Evolutionary conservation across 2,797 vertebrate genomes (phyloP), one percentile per base, ranked within the genome.

Genomic region (Phylloscopus collybita): DNA sequence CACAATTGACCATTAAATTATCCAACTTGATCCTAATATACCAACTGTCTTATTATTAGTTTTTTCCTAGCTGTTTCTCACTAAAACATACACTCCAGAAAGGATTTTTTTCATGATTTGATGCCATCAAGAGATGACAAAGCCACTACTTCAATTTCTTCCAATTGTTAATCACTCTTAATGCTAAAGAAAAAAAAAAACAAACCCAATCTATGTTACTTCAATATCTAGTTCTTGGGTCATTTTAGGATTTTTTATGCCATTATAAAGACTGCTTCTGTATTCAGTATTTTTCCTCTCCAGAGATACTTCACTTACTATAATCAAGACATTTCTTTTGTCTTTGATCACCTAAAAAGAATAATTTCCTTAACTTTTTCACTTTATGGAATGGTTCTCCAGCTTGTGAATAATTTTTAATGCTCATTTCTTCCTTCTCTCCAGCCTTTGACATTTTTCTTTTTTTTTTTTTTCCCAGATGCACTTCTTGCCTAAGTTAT

Each of bases 401-500:
- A 78, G 23, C 8, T 79, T 47, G n/a, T 62, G 44, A 95, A 86
- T 89, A 0, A 86, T 86, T 89, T 90, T 88, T 65, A 91, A 53
- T 89, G 32, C 11, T 74, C 25, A 78, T 93, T 83, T 90, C 54
- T 91, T 79, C 38, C n/a, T 86, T 84, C 54, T 91, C 30, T 80
- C 32, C 27, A 88, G 30, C 21, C 47, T 61, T 79, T 90, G 80
- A 81, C 65, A 62, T 83, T 79, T 80, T 95, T 74, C 16, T 65
- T 80, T 86, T 93, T 82, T 92, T n/a, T 84, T 29, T 6, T 92
- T 90, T 29, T 3, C 54, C 66, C 79, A 81, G 32, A 83, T 80
- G 86, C 40, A 42, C 40, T 92, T 88, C 87, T 88, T 86, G 51
- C 64, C 45, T 69, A 92, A 87, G 59, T 93, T 92, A 92, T 95